phyloP scores from a whole-genome alignment of 2,113 vertebrate genomes.

The Kryptolebias marmoratus region DNA sequence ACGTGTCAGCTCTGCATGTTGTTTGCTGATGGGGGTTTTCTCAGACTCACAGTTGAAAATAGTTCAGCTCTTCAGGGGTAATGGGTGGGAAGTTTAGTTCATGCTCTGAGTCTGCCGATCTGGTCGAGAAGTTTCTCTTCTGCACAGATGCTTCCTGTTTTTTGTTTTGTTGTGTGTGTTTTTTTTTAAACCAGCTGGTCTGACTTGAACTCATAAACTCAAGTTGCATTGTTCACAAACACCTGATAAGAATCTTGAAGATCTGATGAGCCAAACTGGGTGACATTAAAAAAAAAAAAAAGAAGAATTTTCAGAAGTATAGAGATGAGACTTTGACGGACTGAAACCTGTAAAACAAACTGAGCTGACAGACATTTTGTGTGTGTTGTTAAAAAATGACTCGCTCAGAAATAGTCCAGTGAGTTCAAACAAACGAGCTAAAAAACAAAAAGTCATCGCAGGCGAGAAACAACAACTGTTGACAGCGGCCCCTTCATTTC shows the following conservation, averaged over 20 bases:
- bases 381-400: background rate
- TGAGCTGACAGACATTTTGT: background rate
- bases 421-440: background rate
- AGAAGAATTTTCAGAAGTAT: background rate
- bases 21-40: conserved; percentile 7
- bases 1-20: background rate
- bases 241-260: conserved; percentile 1
- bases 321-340: background rate
- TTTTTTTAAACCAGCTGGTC: conserved; percentile 64
- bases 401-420: background rate
- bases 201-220: conserved; percentile 50
- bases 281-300: conserved; percentile 26
- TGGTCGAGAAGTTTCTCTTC: conserved; percentile 77
- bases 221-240: conserved; percentile 29
- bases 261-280: background rate
- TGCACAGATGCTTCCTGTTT: conserved; percentile 79
- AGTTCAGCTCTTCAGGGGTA: background rate
- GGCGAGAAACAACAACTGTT: background rate
- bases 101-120: conserved; percentile 40
- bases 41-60: background rate
- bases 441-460: too few relatives aligned
- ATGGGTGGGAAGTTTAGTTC: conserved; percentile 31
- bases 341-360: conserved; percentile 36
- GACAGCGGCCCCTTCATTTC: conserved; percentile 39
- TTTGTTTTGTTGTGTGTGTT: background rate